phyloP scores from a whole-genome alignment of 2,888 invertebrate species.

The Polymixis lichenea region DNA sequence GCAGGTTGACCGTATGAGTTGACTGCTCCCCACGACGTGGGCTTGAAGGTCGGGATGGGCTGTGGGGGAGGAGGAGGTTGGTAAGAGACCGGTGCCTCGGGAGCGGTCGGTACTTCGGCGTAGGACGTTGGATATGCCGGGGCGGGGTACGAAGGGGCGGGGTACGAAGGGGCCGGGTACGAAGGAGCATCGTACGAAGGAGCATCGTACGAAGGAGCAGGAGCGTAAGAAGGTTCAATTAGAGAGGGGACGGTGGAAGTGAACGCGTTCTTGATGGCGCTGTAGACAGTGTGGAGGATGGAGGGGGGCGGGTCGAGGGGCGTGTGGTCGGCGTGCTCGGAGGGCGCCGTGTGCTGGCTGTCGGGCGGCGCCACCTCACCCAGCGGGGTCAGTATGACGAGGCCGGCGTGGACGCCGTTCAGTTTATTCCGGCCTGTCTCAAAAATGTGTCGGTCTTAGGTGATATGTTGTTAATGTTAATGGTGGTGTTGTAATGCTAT shows the following conservation, averaged over 20 bases:
- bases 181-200: conserved; percentile 23
- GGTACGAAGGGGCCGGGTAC: conserved; percentile 25
- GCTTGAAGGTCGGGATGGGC: conserved; percentile 78
- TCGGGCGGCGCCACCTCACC: conserved; percentile 77
- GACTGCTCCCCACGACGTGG: conserved; percentile 84
- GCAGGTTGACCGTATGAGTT: conserved; percentile 88
- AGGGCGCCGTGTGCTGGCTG: conserved; percentile 73
- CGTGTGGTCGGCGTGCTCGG: conserved; percentile 74
- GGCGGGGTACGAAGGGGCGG: conserved; percentile 17
- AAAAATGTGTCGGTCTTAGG: conserved; percentile 75
- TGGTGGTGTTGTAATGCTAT: conserved; percentile 22
- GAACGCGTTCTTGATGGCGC: conserved; percentile 84
- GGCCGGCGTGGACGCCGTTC: conserved; percentile 87
- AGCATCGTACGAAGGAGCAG: conserved; percentile 26
- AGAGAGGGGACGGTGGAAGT: conserved; percentile 60
- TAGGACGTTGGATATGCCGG: conserved; percentile 40
- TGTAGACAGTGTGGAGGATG: conserved; percentile 83
- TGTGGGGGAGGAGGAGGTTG: conserved; percentile 83
- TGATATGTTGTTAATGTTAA: conserved; percentile 47
- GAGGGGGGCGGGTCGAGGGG: conserved; percentile 84
- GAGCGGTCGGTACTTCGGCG: conserved; percentile 47
- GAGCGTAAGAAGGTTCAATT: conserved; percentile 24
- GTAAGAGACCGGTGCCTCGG: conserved; percentile 66
- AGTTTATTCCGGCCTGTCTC: conserved; percentile 88
- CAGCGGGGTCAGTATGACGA: conserved; percentile 86